Evolutionary conservation across 2,888 invertebrate genomes (phyloP).

Genomic region (Agrochola litura): DNA sequence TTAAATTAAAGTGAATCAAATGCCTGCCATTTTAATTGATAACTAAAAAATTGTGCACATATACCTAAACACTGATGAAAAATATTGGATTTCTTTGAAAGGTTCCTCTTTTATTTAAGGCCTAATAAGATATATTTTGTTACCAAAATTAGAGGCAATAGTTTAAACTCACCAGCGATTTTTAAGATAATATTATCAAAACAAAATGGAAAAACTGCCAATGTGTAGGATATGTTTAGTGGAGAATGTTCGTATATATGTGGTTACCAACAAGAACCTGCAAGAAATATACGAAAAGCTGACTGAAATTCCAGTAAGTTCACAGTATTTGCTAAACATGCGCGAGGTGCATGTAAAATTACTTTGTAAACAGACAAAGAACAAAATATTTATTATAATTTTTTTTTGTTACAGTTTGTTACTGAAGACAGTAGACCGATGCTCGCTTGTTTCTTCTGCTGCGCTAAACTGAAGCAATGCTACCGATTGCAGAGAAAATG

Average conservation of each 20-base stretch:
- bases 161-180: too few species aligned
- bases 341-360: background rate
- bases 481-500: slow-evolving; percentile 67
- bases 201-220: slow-evolving; percentile 45
- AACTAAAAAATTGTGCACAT: background rate
- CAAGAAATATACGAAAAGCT: slow-evolving; percentile 77
- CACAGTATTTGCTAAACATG: background rate
- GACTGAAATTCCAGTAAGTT: slow-evolving; percentile 72
- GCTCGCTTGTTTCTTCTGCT: slow-evolving; percentile 74
- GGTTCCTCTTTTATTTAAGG: background rate
- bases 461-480: slow-evolving; percentile 68
- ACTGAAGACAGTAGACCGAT: slow-evolving; percentile 60
- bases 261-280: slow-evolving; percentile 69
- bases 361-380: too few species aligned
- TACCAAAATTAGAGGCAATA: background rate
- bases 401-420: slow-evolving; percentile 62
- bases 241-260: slow-evolving; percentile 64
- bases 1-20: background rate
- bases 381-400: too few species aligned
- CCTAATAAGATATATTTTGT: background rate
- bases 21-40: background rate
- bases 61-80: background rate
- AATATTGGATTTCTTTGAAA: background rate
- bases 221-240: slow-evolving; percentile 75
- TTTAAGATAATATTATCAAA: background rate